A percentile compares a stretch with the other conserved stretches of the same genome.
Conservation (phyloP, 2,888 invertebrate species). For the Nymphalis polychloros region DNA sequence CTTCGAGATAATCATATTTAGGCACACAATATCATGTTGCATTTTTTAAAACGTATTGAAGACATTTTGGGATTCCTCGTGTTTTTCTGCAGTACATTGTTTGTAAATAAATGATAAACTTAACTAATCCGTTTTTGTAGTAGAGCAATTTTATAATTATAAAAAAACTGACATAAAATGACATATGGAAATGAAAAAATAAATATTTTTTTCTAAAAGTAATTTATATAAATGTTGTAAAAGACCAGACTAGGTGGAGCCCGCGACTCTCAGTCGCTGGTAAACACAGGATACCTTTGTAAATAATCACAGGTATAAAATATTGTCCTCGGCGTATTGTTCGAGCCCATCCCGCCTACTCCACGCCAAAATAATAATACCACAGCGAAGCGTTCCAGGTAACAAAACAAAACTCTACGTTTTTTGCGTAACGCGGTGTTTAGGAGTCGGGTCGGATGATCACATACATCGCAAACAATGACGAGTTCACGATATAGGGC, state of each 20-base stretch:
- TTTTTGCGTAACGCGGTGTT: slow-evolving; percentile 73
- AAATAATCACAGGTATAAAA: slow-evolving; percentile 76
- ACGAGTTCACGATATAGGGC: slow-evolving; percentile 48
- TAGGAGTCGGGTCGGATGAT: slow-evolving; percentile 63
- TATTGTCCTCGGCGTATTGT: slow-evolving; percentile 62
- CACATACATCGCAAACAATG: slow-evolving; percentile 64
- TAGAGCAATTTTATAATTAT: too few relatives aligned
- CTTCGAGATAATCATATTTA: slow-evolving; percentile 33
- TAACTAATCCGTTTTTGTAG: too few relatives aligned
- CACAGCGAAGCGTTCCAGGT: slow-evolving; percentile 64
- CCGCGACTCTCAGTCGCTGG: slow-evolving; percentile 44
- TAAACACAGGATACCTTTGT: slow-evolving; percentile 63
- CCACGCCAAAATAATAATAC: slow-evolving; percentile 69
- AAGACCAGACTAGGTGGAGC: slow-evolving; percentile 70
- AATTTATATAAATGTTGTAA: slow-evolving; percentile 51
- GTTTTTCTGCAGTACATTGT: too few relatives aligned
- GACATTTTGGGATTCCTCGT: too few relatives aligned
- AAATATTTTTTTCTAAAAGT: slow-evolving; percentile 49
- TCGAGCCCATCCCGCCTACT: slow-evolving; percentile 66
- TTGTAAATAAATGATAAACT: too few relatives aligned
- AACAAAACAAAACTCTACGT: slow-evolving; percentile 61
- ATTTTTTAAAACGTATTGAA: not conserved
- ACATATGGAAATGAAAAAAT: too few relatives aligned
- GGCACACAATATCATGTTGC: not conserved
- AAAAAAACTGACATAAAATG: too few relatives aligned